Conservation (phyloP, 2,113 vertebrate species). For the Cyprinus carpio region DNA sequence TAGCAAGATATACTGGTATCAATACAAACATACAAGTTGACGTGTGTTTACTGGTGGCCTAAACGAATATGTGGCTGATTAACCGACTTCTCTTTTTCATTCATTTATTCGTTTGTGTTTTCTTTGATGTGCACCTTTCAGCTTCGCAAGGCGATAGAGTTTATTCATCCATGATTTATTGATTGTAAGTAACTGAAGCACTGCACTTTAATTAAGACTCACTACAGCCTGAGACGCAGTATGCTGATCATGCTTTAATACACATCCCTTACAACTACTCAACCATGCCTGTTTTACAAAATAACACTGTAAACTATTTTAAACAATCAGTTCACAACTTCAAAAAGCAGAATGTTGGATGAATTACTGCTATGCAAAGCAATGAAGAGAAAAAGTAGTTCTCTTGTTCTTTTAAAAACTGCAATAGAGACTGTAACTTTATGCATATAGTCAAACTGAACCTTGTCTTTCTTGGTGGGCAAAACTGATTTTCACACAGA, state of each 20-base stretch:
- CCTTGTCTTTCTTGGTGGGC: not conserved
- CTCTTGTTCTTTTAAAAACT: not conserved
- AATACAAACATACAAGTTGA: not conserved
- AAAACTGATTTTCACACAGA: not conserved
- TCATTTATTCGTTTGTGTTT: constrained; percentile 1
- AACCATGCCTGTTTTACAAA: constrained; percentile 13
- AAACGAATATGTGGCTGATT: not conserved
- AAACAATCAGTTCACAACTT: not conserved
- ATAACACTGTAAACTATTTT: not conserved
- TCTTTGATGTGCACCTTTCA: constrained; percentile 37
- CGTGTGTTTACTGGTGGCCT: not conserved
- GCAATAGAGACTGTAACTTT: not conserved
- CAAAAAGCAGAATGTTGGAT: constrained; percentile 15
- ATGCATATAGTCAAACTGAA: not conserved
- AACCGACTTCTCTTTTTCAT: not conserved
- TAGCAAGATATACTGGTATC: not conserved
- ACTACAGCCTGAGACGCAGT: constrained; percentile 23
- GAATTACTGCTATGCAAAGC: constrained; percentile 9
- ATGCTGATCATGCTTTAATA: constrained; percentile 36
- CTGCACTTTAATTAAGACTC: constrained; percentile 47
- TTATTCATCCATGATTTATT: constrained; percentile 55
- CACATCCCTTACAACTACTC: constrained; percentile 20
- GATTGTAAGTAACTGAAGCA: constrained; percentile 42
- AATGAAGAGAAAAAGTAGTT: not conserved
- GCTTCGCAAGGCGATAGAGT: constrained; percentile 31